Percentiles rank a stretch among this genome's conserved stretches.
phyloP scores from a whole-genome alignment of 2,113 vertebrate genomes.

The Phocoena phocoena region DNA sequence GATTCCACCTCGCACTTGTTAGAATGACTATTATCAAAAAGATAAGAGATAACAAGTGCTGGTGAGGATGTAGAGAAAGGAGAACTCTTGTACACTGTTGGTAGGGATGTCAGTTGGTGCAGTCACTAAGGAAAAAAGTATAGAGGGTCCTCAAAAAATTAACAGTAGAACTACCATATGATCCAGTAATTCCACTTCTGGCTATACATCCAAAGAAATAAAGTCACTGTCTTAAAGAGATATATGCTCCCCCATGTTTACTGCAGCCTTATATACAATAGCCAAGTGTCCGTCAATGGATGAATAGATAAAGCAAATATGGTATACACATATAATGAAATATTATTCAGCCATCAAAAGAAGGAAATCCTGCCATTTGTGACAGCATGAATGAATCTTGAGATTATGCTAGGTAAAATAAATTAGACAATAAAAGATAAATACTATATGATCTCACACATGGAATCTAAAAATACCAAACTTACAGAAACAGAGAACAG shows the following conservation, averaged over 20 bases:
- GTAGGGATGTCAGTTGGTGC: background rate
- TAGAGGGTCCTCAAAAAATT: background rate
- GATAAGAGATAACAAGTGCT: background rate
- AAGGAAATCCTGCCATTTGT: background rate
- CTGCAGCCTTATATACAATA: background rate
- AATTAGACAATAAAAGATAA: background rate
- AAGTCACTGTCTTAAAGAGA: background rate
- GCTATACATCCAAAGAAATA: background rate
- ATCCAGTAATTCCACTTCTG: background rate
- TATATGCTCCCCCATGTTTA: background rate
- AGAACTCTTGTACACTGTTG: background rate
- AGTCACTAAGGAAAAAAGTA: background rate
- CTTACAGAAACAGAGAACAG: background rate
- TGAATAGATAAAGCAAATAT: background rate
- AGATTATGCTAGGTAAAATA: background rate
- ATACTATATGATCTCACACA: background rate
- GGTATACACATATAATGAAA: background rate
- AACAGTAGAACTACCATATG: background rate
- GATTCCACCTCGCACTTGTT: background rate
- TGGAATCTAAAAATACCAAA: background rate
- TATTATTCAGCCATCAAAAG: background rate
- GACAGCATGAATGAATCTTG: background rate
- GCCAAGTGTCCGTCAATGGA: background rate
- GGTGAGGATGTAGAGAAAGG: background rate
- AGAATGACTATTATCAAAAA: background rate